phyloP scores from a whole-genome alignment of 2,888 invertebrate genomes.

The Orthosia gothica region DNA sequence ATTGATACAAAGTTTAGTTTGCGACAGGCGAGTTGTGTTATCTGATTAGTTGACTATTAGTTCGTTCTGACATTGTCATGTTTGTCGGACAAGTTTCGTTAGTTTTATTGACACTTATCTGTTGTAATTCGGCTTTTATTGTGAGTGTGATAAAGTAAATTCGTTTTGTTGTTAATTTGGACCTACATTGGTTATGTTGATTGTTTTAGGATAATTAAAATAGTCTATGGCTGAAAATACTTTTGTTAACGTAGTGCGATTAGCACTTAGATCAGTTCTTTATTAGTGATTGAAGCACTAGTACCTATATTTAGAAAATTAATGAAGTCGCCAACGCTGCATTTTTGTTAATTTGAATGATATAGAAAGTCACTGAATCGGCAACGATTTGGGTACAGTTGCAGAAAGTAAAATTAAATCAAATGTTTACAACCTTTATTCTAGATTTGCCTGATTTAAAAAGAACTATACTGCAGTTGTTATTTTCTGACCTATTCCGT shows the following conservation, averaged over 20 bases:
- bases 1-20: slow-evolving; percentile 60
- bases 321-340: too few relatives aligned
- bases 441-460: neutral
- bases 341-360: neutral
- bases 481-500: too few relatives aligned
- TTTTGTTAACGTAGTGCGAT: neutral
- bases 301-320: neutral
- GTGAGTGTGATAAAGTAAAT: slow-evolving; percentile 52
- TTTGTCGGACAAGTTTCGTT: slow-evolving; percentile 52
- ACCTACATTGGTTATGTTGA: slow-evolving; percentile 15
- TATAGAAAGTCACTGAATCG: too few relatives aligned
- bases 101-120: slow-evolving; percentile 64
- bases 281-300: too few relatives aligned
- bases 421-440: neutral
- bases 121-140: slow-evolving; percentile 62
- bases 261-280: too few relatives aligned
- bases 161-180: slow-evolving; percentile 32
- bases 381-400: neutral
- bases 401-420: neutral
- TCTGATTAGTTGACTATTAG: slow-evolving; percentile 68
- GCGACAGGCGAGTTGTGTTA: slow-evolving; percentile 52
- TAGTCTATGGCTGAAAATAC: neutral
- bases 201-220: slow-evolving; percentile 5
- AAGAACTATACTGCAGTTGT: neutral
- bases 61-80: slow-evolving; percentile 67